These are phyloP conservation scores for Andrena cerasifolii DNA, from an alignment of 1,140 invertebrate species.

Conservation along the genomic window DNA sequence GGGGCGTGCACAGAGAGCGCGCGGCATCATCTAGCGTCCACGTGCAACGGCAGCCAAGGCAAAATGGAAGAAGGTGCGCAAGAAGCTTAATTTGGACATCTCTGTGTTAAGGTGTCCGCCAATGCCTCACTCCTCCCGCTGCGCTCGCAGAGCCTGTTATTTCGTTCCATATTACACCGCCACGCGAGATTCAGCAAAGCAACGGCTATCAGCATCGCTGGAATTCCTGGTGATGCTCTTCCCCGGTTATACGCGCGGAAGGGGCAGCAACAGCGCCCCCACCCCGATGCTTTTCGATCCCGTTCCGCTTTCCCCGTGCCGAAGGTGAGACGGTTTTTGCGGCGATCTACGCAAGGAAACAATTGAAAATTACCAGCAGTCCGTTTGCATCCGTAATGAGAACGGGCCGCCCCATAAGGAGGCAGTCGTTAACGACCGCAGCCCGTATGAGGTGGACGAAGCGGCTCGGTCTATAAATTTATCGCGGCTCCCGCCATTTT, in stretches of 20 bases:
- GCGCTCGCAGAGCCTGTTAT: too few relatives aligned
- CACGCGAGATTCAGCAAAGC: too few relatives aligned
- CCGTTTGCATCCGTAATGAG: slow-evolving; percentile 71
- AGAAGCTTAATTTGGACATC: too few relatives aligned
- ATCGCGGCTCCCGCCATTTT: slow-evolving; percentile 72
- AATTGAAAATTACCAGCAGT: slow-evolving; percentile 67
- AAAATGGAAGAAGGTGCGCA: too few relatives aligned
- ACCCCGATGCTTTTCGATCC: slow-evolving; percentile 8
- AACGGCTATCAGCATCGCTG: too few relatives aligned
- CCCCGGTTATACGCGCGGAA: background rate
- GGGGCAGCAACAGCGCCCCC: background rate
- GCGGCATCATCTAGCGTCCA: too few relatives aligned
- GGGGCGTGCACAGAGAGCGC: too few relatives aligned
- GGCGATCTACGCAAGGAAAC: slow-evolving; percentile 54
- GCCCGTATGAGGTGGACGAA: slow-evolving; percentile 71
- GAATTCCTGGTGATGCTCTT: too few relatives aligned
- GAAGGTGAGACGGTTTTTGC: slow-evolving; percentile 57
- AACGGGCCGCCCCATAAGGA: slow-evolving; percentile 65
- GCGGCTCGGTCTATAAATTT: slow-evolving; percentile 74
- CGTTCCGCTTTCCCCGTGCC: slow-evolving; percentile 32
- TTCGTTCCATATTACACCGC: too few relatives aligned
- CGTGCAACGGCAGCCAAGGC: too few relatives aligned
- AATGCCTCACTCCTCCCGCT: too few relatives aligned
- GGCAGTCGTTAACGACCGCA: slow-evolving; percentile 68
- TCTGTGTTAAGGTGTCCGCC: too few relatives aligned